Percentiles rank a stretch among this genome's conserved stretches.
Evolutionary conservation across 2,797 vertebrate species (phyloP).

Genomic region (Oreochromis grahami): DNA sequence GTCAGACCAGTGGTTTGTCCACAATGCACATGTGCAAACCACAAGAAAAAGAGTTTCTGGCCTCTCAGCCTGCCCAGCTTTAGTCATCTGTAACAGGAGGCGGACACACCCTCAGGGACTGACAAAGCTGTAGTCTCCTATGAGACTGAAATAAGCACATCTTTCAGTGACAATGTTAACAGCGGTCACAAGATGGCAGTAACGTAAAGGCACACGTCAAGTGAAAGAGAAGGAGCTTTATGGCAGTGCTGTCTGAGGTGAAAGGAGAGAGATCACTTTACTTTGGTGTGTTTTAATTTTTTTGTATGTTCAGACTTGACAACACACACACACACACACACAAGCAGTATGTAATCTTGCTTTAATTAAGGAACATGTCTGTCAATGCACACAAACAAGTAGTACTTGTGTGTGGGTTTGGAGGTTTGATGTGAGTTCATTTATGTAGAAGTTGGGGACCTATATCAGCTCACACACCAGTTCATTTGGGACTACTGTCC

Average conservation of each 20-base stretch:
- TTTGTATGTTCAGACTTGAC: background rate
- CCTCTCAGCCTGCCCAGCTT: background rate
- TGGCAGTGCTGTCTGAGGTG: background rate
- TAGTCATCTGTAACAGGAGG: background rate
- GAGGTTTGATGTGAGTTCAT: background rate
- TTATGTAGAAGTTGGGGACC: background rate
- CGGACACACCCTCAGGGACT: background rate
- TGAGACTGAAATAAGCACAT: background rate
- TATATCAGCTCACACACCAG: background rate
- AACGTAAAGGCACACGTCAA: background rate
- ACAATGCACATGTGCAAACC: background rate
- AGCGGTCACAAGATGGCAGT: background rate
- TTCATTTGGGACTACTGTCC: background rate
- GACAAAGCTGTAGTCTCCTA: background rate
- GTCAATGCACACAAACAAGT: no score
- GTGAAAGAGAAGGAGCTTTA: background rate
- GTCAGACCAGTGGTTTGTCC: background rate
- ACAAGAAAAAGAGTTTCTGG: background rate
- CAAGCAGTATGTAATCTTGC: background rate
- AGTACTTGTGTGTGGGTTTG: background rate
- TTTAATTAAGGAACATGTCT: background rate
- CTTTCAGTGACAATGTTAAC: background rate
- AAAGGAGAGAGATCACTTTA: background rate
- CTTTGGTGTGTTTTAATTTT: background rate
- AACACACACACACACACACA: background rate